These are phyloP conservation scores for Sphaerodactylus townsendi DNA, from an alignment of 2,113 vertebrate species.

Conservation along the genomic window DNA sequence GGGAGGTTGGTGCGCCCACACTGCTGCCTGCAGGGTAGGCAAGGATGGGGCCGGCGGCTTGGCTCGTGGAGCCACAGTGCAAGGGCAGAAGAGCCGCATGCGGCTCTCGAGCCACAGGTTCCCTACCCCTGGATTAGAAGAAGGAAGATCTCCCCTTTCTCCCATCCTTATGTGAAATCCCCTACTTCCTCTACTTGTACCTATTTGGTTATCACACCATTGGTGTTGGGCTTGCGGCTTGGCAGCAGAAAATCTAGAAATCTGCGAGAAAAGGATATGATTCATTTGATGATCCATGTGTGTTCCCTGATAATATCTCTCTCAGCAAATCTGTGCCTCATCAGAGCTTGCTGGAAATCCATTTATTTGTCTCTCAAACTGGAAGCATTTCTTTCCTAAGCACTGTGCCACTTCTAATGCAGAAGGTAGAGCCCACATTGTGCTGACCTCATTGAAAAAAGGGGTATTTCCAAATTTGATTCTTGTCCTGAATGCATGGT, in stretches of 20 bases:
- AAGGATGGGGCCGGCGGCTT: too few relatives aligned
- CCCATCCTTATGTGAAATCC: too few relatives aligned
- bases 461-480: conserved; percentile 65
- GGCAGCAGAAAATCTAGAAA: too few relatives aligned
- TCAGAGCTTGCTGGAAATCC: too few relatives aligned
- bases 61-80: too few relatives aligned
- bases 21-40: too few relatives aligned
- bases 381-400: background rate
- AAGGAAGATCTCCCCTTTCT: background rate
- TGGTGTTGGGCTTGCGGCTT: background rate
- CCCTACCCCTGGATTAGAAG: background rate
- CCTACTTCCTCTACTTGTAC: background rate
- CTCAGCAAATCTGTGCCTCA: background rate
- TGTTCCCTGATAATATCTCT: background rate
- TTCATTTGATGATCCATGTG: background rate
- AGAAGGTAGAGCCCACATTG: background rate
- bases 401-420: background rate
- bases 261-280: background rate
- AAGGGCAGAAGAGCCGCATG: too few relatives aligned
- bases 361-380: background rate
- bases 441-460: conserved; percentile 66
- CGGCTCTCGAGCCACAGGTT: too few relatives aligned
- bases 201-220: background rate
- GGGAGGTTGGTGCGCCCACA: too few relatives aligned
- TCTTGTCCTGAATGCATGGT: conserved; percentile 36